Conservation (phyloP, 2,113 vertebrate genomes). For the Jaculus jaculus region DNA sequence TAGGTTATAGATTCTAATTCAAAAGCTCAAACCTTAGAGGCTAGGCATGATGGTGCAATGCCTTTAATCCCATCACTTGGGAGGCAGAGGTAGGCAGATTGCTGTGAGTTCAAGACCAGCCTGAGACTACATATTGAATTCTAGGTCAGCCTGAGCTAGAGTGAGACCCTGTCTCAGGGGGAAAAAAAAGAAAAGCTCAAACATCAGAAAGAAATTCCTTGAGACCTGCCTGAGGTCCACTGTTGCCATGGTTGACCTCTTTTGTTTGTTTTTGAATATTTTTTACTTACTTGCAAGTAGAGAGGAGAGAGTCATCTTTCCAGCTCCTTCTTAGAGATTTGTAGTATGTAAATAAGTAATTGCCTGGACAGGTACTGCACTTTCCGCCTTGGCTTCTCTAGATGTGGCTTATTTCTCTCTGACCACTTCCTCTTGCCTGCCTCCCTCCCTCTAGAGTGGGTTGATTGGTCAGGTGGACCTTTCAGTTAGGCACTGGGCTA, state of each 20-base stretch:
- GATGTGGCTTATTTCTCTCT: not conserved
- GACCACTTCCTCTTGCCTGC: not conserved
- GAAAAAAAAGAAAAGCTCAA: not conserved
- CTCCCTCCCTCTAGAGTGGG: not conserved
- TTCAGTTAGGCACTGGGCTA: not conserved
- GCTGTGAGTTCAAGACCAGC: too few species aligned
- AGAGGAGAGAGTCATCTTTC: too few species aligned
- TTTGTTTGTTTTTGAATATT: too few species aligned
- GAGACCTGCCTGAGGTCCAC: not conserved
- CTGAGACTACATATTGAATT: too few species aligned
- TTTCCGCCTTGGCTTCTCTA: not conserved
- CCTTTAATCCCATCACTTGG: too few species aligned
- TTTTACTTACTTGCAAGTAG: too few species aligned
- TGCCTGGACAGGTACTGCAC: not conserved
- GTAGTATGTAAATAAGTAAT: not conserved
- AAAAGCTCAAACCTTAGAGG: not conserved
- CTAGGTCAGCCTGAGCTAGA: too few species aligned
- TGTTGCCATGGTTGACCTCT: not conserved
- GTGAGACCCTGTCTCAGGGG: too few species aligned
- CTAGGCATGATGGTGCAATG: too few species aligned
- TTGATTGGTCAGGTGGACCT: not conserved
- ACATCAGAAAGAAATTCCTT: not conserved
- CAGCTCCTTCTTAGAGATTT: not conserved
- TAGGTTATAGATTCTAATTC: not conserved
- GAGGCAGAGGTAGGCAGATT: too few species aligned